A percentile compares a stretch with the other conserved stretches of the same genome.
Conservation (phyloP, 1,140 invertebrate species). For the Goniozus legneri region DNA sequence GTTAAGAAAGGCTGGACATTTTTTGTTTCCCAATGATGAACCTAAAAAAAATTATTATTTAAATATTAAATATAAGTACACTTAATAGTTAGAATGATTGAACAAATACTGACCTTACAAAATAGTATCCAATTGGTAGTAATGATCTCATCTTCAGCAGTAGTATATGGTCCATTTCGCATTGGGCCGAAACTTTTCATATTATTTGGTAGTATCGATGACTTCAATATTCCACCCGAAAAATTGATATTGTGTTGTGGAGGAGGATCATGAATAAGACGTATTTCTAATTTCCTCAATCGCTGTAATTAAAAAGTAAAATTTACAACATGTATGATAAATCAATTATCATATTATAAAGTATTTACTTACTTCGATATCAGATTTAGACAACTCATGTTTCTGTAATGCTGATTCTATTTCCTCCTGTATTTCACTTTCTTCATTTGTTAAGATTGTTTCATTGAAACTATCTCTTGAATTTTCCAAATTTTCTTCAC, state of each 20-base stretch:
- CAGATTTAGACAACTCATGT: conserved; percentile 1
- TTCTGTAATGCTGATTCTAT: conserved; percentile 4
- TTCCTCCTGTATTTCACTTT: conserved; percentile 1
- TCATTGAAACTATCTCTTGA: background rate
- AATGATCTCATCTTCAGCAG: conserved; percentile 38
- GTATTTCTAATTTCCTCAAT: conserved; percentile 26
- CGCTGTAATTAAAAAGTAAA: conserved; percentile 21
- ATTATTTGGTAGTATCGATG: conserved; percentile 15
- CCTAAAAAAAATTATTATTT: conserved; percentile 16
- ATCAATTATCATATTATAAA: background rate
- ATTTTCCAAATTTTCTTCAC: background rate
- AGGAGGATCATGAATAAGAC: conserved; percentile 33
- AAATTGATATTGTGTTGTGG: conserved; percentile 40
- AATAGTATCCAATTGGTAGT: conserved; percentile 43
- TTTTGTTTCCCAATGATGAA: conserved; percentile 35
- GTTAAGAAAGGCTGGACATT: conserved; percentile 29
- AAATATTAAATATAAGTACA: background rate
- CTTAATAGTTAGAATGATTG: conserved; percentile 2
- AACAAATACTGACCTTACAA: conserved; percentile 32
- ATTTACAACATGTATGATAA: background rate
- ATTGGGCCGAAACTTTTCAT: conserved; percentile 24
- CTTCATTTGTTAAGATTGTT: background rate
- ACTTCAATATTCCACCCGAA: conserved; percentile 14
- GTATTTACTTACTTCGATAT: conserved; percentile 5
- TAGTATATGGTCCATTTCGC: conserved; percentile 27